Evolutionary conservation across 2,113 vertebrate genomes (phyloP).

Genomic region (Brachyhypopomus gauderio): DNA sequence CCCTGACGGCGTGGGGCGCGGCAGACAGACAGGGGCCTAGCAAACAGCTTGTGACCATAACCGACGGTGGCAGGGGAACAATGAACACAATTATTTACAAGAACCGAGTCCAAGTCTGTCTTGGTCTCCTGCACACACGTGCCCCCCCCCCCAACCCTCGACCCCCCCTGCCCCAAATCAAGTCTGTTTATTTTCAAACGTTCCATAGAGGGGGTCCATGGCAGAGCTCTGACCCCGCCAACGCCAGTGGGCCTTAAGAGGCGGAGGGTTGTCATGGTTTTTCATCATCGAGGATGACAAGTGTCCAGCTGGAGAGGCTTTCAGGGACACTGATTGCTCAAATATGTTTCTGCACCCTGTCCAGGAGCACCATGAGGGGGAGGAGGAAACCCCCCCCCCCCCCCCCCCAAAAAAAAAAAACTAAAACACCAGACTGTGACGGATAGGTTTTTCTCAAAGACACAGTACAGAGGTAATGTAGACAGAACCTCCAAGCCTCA

Average conservation of each 20-base stretch:
- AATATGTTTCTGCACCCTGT: slow-evolving; percentile 27
- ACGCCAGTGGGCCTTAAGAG: slow-evolving; percentile 39
- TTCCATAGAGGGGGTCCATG: slow-evolving; percentile 19
- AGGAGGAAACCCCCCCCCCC: not conserved
- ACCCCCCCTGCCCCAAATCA: slow-evolving; percentile 57
- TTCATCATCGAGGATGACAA: slow-evolving; percentile 57
- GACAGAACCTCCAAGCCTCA: slow-evolving; percentile 58
- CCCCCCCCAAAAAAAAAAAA: slow-evolving; percentile 42
- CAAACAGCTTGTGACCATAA: slow-evolving; percentile 81
- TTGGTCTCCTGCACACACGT: slow-evolving; percentile 32
- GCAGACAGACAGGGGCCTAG: slow-evolving; percentile 81
- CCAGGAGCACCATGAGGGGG: slow-evolving; percentile 14
- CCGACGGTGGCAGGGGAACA: slow-evolving; percentile 74
- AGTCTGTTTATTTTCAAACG: slow-evolving; percentile 66
- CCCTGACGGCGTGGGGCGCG: slow-evolving; percentile 71
- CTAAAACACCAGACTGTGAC: slow-evolving; percentile 45
- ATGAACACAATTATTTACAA: slow-evolving; percentile 78
- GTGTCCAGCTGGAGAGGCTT: slow-evolving; percentile 63
- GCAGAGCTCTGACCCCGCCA: slow-evolving; percentile 33
- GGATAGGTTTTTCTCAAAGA: slow-evolving; percentile 42
- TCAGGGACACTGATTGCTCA: slow-evolving; percentile 27
- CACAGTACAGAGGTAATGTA: slow-evolving; percentile 59
- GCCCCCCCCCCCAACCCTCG: slow-evolving; percentile 41
- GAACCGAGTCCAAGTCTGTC: slow-evolving; percentile 75
- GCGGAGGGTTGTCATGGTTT: slow-evolving; percentile 57